Base-by-base conservation (phyloP, 2,113 vertebrate genomes). In the Siphamia tubifer region DNA sequence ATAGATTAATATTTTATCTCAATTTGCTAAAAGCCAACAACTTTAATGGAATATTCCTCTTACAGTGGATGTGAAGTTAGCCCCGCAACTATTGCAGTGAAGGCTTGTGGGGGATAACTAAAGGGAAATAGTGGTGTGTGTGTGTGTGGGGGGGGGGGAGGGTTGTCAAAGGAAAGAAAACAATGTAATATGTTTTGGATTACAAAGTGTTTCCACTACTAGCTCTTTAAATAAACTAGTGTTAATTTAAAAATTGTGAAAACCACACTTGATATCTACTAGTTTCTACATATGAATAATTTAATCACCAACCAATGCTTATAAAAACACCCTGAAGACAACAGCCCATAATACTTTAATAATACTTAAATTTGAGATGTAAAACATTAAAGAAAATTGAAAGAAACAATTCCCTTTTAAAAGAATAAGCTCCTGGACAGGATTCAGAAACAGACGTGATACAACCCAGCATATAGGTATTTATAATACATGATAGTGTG, bases 11-110 rank as follows among this genome's bases (percentile, higher is more conserved):
- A 61, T 74, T 68, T 65, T 24, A 68, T 68, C 11, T 28, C 4
- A 36, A 27, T 72, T 76, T 66, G 27, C 48, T 45, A 31, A 68
- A 77, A 67, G 61, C 17, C 53, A 38, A 15, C 15, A 66, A 43
- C 60, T 85, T 79, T 77, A 60, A 79, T 82, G n/a, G 21, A 77
- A 79, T 71, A 85, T 85, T 85, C 68, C n/a, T 9, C 48, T 79
- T 65, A 35, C 15, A 67, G 53, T 40, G 17, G 44, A 64, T 61
- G 27, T 36, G 47, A 65, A 47, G 38, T 68, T 2, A 56, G 49
- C 24, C 83, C 43, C 74, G 2, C 5, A 56, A 77, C 79, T 34
- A n/a, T 39, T 39, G 28, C 47, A 21, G 19, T 55, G 32, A 20
- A 49, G 7, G 21, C 43, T 23, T 58, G 38, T 62, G 21, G 21